Base-by-base conservation (phyloP, 92 coral and sea anemone genomes). In the Desmophyllum pertusum region DNA sequence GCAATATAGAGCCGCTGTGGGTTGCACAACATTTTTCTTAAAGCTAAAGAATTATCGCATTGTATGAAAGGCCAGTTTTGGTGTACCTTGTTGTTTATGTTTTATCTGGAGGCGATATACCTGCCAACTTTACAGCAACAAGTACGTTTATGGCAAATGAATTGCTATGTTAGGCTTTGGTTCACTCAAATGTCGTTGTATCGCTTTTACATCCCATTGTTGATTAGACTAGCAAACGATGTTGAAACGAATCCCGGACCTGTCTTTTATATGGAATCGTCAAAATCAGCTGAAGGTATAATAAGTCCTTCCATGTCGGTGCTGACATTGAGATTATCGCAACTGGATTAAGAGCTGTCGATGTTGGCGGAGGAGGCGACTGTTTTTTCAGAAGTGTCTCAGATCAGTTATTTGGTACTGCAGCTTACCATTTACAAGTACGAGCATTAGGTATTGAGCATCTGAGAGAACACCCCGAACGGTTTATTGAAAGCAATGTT, bases 291-390 rank as follows among this genome's bases (percentile, higher is more conserved):
- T 5, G 14, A n/a, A n/a, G n/a, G n/a, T n/a, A n/a, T n/a, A n/a
- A n/a, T 23, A 8, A 61, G 66, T 61, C 13, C 14, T 6, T 29
- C 66, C 30, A n/a, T 61, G 66, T n/a, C 4, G 33, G 9, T 61
- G 33, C n/a, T 25, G n/a, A 19, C 11, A 25, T 51, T 51, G 6
- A 51, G 57, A 51, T 17, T 18, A 18, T 15, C 57, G 18, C 57
- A 14, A 18, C 4, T 51, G 57, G 78, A 31, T 67, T 85, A 69
- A 40, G 52, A 55, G 84, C 89, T 67, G 30, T 67, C 3, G 89
- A 85, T 36, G 72, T 78, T 46, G 79, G 89, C 51, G 83, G 83
- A 4, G 83, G 41, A 10, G 53, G 83, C 4, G 71, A 77, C n/a
- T 77, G 71, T 48, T 85, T 67, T 51, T 85, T 85, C 27, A 68